Evolutionary conservation across 1,140 invertebrate species (phyloP).

Genomic region (Battus philenor): DNA sequence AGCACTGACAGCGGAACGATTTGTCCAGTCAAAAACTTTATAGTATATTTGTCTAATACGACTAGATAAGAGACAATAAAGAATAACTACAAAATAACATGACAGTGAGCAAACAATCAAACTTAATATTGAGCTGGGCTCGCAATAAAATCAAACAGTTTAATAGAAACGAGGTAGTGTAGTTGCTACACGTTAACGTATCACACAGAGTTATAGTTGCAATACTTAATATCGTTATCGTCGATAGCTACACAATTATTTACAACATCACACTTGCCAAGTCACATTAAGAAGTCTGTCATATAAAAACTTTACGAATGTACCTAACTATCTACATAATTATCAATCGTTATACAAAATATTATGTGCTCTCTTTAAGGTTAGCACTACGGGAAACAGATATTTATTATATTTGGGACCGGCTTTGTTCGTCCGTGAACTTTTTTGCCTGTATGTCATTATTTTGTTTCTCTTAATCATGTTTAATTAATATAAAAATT

Average conservation of each 20-base stretch:
- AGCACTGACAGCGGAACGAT: conserved; percentile 34
- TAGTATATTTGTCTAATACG: conserved; percentile 49
- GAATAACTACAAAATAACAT: conserved; percentile 42
- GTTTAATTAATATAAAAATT: conserved; percentile 42
- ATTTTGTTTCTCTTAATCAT: conserved; percentile 41
- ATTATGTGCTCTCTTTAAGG: conserved; percentile 55
- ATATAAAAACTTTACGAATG: conserved; percentile 68
- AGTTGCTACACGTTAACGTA: conserved; percentile 66
- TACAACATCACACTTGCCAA: conserved; percentile 70
- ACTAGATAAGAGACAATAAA: conserved; percentile 51
- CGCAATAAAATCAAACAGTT: conserved; percentile 44
- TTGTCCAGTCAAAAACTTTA: conserved; percentile 23
- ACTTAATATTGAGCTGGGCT: conserved; percentile 59
- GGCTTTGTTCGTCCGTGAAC: conserved; percentile 27
- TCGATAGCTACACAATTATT: conserved; percentile 41
- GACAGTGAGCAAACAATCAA: conserved; percentile 62
- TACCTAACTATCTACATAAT: conserved; percentile 48
- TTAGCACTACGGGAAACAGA: conserved; percentile 40
- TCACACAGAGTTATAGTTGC: conserved; percentile 51
- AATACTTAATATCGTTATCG: conserved; percentile 37
- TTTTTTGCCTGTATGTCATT: conserved; percentile 48
- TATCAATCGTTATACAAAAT: conserved; percentile 71
- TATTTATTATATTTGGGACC: conserved; percentile 28
- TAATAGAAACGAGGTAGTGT: conserved; percentile 65
- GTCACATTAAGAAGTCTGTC: conserved; percentile 65